Percentiles rank a stretch among this genome's conserved stretches.
phyloP scores from a whole-genome alignment of 2,113 vertebrate species.

The Hydropotes inermis region DNA sequence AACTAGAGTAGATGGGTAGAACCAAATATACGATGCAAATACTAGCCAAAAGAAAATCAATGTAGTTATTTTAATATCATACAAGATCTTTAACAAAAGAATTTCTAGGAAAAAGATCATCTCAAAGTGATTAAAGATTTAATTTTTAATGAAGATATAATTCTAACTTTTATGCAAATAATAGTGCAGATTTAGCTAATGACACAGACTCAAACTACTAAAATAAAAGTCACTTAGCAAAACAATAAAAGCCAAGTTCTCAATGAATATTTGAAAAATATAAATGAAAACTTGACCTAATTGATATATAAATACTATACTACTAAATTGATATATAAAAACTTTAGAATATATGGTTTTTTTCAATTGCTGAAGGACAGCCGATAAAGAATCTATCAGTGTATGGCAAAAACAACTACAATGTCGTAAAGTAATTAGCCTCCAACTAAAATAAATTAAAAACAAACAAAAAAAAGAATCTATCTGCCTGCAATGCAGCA shows the following conservation, averaged over 20 bases:
- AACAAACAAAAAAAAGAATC: background rate
- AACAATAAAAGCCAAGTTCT: background rate
- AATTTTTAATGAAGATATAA: background rate
- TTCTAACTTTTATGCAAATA: background rate
- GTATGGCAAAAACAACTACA: background rate
- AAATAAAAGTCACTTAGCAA: background rate
- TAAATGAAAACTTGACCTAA: background rate
- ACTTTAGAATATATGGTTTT: background rate
- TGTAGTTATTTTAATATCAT: background rate
- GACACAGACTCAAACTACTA: background rate
- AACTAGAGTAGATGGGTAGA: background rate
- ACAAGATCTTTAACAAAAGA: background rate
- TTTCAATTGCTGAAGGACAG: background rate
- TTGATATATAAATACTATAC: background rate
- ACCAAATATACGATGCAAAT: background rate
- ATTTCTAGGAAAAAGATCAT: background rate
- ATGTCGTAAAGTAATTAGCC: background rate
- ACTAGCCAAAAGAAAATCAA: background rate
- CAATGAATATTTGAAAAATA: background rate
- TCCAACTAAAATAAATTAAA: background rate
- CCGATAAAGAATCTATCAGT: background rate
- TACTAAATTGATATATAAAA: background rate
- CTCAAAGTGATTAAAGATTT: background rate
- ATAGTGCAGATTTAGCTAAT: background rate
- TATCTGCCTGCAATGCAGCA: background rate